A percentile compares a stretch with the other conserved stretches of the same genome.
Evolutionary conservation across 1,140 invertebrate species (phyloP).

Genomic region (Trissolcus basalis): DNA sequence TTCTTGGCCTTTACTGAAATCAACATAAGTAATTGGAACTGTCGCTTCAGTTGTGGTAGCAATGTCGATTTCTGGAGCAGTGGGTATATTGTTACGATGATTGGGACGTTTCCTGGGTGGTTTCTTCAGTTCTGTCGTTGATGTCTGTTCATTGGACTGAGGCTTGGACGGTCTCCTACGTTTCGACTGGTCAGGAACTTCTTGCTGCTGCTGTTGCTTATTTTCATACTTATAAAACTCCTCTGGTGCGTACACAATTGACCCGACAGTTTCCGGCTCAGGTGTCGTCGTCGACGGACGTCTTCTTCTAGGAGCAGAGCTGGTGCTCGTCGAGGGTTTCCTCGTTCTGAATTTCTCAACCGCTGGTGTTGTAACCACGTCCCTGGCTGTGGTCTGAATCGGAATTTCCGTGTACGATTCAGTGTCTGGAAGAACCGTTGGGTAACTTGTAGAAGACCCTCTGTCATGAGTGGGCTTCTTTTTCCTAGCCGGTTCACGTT

Average conservation of each 20-base stretch:
- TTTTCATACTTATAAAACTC: constrained; percentile 47
- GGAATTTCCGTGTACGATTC: constrained; percentile 50
- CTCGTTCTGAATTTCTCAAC: constrained; percentile 39
- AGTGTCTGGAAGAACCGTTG: constrained; percentile 22
- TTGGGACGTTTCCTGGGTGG: constrained; percentile 35
- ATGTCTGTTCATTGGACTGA: constrained; percentile 20
- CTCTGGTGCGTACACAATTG: constrained; percentile 17
- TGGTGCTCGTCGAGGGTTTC: constrained; percentile 24
- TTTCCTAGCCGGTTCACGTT: constrained; percentile 38
- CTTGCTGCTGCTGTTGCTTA: constrained; percentile 25
- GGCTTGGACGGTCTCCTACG: constrained; percentile 34
- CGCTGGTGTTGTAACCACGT: constrained; percentile 31
- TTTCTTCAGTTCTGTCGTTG: constrained; percentile 23
- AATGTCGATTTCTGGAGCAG: constrained; percentile 23
- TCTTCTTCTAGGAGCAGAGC: constrained; percentile 31
- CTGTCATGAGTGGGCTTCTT: constrained; percentile 39
- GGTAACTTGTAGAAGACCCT: constrained; percentile 11
- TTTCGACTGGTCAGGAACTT: constrained; percentile 34
- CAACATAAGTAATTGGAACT: constrained; percentile 4
- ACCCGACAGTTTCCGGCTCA: constrained; percentile 28
- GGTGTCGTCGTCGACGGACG: constrained; percentile 48
- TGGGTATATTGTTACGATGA: constrained; percentile 23
- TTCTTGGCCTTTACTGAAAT: constrained; percentile 16
- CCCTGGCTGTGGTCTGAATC: constrained; percentile 45
- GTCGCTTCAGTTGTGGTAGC: constrained; percentile 17